phyloP scores from a whole-genome alignment of 2,888 invertebrate genomes.

The Dasypogon diadema region DNA sequence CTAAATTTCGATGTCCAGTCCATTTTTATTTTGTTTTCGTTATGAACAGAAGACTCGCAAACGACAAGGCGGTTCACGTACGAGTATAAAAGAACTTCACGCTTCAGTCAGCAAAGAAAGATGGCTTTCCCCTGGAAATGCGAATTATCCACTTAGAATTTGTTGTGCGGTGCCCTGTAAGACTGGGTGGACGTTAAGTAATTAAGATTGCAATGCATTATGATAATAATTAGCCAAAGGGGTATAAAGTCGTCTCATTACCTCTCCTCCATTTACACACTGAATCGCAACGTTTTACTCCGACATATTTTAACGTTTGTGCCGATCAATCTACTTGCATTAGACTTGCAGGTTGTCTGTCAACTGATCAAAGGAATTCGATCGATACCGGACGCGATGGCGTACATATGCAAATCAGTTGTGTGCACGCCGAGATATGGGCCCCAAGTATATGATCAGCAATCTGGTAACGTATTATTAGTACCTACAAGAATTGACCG shows the following conservation, averaged over 20 bases:
- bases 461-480: slow-evolving; percentile 40
- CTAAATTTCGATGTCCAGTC: slow-evolving; percentile 20
- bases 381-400: slow-evolving; percentile 40
- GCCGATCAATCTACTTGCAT: slow-evolving; percentile 22
- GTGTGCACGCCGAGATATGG: slow-evolving; percentile 4
- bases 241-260: slow-evolving; percentile 27
- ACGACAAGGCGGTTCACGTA: slow-evolving; percentile 3
- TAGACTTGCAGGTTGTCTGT: slow-evolving; percentile 25
- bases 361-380: slow-evolving; percentile 34
- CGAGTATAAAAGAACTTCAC: slow-evolving; percentile 17
- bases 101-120: slow-evolving; percentile 12
- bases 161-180: neutral
- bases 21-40: slow-evolving; percentile 37
- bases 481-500: slow-evolving; percentile 41
- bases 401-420: slow-evolving; percentile 40
- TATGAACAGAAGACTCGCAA: slow-evolving; percentile 12
- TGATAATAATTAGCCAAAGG: slow-evolving; percentile 45
- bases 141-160: neutral
- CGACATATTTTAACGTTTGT: slow-evolving; percentile 5
- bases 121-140: slow-evolving; percentile 8
- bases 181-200: slow-evolving; percentile 22
- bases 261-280: slow-evolving; percentile 26
- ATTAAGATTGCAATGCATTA: slow-evolving; percentile 40
- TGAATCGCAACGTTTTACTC: slow-evolving; percentile 11
- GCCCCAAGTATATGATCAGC: slow-evolving; percentile 21